Conservation (phyloP, 2,797 vertebrate genomes). For the Lithobates sylvaticus region DNA sequence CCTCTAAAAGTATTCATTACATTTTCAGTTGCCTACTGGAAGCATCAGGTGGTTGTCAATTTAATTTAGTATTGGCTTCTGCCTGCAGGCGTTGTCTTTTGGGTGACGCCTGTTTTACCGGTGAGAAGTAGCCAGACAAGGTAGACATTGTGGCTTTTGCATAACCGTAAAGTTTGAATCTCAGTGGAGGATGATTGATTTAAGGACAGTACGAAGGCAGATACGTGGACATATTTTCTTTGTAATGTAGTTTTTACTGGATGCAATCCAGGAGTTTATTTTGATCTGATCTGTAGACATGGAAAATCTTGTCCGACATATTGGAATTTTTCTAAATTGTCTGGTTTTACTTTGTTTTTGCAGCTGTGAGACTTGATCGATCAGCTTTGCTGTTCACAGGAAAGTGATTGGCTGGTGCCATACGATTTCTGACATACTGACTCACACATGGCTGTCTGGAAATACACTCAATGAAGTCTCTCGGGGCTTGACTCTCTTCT, state of each 20-base stretch:
- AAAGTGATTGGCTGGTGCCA: neutral
- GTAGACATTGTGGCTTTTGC: too few relatives aligned
- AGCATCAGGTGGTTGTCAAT: too few relatives aligned
- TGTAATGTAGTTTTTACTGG: neutral
- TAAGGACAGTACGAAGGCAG: neutral
- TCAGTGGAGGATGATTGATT: neutral
- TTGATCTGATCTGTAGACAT: neutral
- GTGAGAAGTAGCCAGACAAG: too few relatives aligned
- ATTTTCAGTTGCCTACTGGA: too few relatives aligned
- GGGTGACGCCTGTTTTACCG: too few relatives aligned
- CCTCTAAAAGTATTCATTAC: too few relatives aligned
- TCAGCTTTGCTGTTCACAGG: neutral
- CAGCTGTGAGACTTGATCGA: constrained; percentile 8
- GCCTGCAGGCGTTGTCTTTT: too few relatives aligned
- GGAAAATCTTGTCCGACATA: neutral
- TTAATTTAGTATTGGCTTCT: too few relatives aligned
- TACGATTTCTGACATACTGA: neutral
- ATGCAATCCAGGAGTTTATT: too few relatives aligned
- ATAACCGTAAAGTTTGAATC: neutral
- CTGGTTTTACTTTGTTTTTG: constrained; percentile 7
- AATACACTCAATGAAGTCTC: neutral
- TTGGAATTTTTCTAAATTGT: neutral
- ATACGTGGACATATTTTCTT: neutral
- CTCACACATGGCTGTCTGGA: neutral
- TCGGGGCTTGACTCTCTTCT: neutral